Base-by-base conservation (phyloP, 2,113 vertebrate species). In the Petrocephalus microphthalmus region DNA sequence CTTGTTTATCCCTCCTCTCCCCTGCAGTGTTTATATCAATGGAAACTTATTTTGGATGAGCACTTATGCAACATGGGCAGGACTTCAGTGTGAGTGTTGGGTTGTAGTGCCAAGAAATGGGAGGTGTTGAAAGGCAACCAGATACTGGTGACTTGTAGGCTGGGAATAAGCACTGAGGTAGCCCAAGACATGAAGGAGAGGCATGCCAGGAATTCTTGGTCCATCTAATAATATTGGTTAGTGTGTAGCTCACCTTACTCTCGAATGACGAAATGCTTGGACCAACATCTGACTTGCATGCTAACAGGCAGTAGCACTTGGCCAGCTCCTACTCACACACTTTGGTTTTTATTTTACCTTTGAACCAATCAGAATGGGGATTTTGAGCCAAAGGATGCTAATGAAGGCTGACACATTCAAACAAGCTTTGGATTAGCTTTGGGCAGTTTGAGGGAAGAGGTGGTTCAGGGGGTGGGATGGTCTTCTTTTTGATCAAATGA, bases 81-180 rank as follows among this genome's bases (percentile, higher is more conserved):
- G 56, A 20, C 56, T 8, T 6, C 51, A 53, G 13, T 52, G 29
- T 60, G 37, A 42, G 87, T 53, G 29, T 85, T 37, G 6, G 85
- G 37, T 71, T 45, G 42, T 53, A 51, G 91, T 86, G 60, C 92
- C 85, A 37, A 78, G 33, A 90, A 78, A 89, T 42, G 60, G 60
- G 47, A 53, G 42, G 56, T 87, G 89, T 84, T 51, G 85, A 82
- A 88, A 87, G 87, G 90, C 86, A 91, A 90, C 89, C 86, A 33
- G 71, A 90, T 86, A 86, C 53, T 60, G 25, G 57, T 90, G 89
- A 88, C 89, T 90, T 90, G 86, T 84, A 49, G 74, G 89, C 85
- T 88, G 54, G 83, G 88, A 92, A 92, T 91, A 91, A 53, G 52
- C 89, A 87, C 37, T 74, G 90, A 89, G 88, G 87, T 87, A 87